phyloP scores from a whole-genome alignment of 2,113 vertebrate genomes.

The Aythya baeri region DNA sequence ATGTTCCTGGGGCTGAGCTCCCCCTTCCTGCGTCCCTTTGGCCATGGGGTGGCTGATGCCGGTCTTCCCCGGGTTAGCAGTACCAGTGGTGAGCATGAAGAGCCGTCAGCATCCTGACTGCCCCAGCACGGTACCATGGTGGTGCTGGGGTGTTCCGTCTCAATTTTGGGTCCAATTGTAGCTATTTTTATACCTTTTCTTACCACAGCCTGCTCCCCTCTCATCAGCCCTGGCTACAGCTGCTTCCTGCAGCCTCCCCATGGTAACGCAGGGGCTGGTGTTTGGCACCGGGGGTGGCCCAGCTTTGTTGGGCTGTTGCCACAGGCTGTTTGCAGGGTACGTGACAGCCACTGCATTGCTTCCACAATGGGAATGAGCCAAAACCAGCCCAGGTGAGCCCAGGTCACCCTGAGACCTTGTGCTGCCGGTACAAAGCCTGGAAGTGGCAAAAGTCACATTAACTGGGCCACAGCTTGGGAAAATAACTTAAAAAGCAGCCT shows the following conservation, averaged over 20 bases:
- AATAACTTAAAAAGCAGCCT: background rate
- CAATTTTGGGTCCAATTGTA: accelerated
- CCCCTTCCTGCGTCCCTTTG: accelerated
- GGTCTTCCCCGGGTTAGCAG: background rate
- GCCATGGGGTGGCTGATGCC: accelerated
- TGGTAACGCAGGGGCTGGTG: background rate
- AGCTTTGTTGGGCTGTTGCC: background rate
- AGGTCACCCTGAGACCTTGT: accelerated
- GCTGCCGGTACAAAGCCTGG: background rate
- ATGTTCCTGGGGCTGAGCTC: background rate
- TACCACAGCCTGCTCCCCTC: background rate
- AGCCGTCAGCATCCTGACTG: background rate
- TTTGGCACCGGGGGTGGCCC: background rate
- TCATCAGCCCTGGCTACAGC: background rate
- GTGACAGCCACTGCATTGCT: background rate
- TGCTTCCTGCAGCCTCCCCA: background rate
- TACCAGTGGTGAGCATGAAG: background rate
- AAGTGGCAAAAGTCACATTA: accelerated
- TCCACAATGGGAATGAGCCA: background rate
- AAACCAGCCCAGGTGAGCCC: background rate
- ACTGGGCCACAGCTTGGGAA: background rate
- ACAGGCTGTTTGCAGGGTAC: background rate
- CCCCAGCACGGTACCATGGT: accelerated
- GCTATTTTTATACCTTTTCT: background rate
- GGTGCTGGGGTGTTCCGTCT: background rate